phyloP scores from a whole-genome alignment of 2,888 invertebrate genomes.

The Holacanthella duospinosa region DNA sequence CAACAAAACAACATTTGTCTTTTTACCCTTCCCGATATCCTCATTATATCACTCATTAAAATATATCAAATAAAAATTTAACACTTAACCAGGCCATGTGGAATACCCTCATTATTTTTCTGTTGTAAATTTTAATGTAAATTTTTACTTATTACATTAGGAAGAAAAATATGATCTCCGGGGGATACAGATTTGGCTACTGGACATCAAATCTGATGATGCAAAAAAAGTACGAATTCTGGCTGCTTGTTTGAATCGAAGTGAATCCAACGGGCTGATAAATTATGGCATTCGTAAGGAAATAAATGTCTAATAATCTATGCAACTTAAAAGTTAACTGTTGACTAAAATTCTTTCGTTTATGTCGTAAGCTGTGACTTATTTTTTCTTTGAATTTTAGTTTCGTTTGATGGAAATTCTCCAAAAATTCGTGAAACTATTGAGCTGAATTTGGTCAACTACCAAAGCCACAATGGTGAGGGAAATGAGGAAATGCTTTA shows the following conservation, averaged over 20 bases:
- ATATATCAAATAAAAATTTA: no score
- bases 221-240: slow-evolving; percentile 25
- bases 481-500: slow-evolving; percentile 25
- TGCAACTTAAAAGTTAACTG: no score
- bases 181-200: slow-evolving; percentile 30
- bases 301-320: neutral
- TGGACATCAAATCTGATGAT: slow-evolving; percentile 24
- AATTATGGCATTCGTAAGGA: slow-evolving; percentile 31
- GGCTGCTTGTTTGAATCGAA: slow-evolving; percentile 31
- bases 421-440: slow-evolving; percentile 14
- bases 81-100: no score
- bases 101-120: neutral
- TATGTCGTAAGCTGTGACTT: neutral
- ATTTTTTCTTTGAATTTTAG: slow-evolving; percentile 13
- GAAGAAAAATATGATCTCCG: slow-evolving; percentile 12
- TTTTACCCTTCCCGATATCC: no score
- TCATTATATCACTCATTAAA: no score
- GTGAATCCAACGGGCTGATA: slow-evolving; percentile 15
- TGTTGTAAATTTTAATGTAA: neutral
- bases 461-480: slow-evolving; percentile 16
- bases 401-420: slow-evolving; percentile 25
- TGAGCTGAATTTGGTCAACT: slow-evolving; percentile 20
- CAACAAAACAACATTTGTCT: neutral
- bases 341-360: no score
- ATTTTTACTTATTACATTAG: no score